A percentile compares a stretch with the other conserved stretches of the same genome.
phyloP scores from a whole-genome alignment of 1,140 invertebrate species.

The Chrysoperla carnea region DNA sequence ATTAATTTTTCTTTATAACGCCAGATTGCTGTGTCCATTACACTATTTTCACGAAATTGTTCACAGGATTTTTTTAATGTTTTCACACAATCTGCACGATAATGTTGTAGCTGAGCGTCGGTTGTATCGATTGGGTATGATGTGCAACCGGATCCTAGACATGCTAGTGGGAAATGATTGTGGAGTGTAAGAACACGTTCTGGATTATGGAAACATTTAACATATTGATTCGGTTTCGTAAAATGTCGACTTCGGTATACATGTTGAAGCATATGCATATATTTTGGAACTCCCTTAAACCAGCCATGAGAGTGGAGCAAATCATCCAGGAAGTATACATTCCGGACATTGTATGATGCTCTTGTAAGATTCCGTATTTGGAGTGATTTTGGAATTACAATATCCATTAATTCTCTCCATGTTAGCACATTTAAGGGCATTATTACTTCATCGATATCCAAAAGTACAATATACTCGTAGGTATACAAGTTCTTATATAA shows the following conservation, averaged over 20 bases:
- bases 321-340: conserved; percentile 90
- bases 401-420: conserved; percentile 66
- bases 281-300: conserved; percentile 68
- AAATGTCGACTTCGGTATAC: conserved; percentile 80
- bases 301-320: conserved; percentile 62
- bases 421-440: conserved; percentile 63
- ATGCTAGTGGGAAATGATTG: conserved; percentile 85
- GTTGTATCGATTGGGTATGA: conserved; percentile 68
- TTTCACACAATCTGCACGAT: conserved; percentile 79
- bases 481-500: conserved; percentile 83
- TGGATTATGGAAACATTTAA: conserved; percentile 89
- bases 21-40: conserved; percentile 78
- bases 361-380: conserved; percentile 52
- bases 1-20: conserved; percentile 63
- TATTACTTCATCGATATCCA: conserved; percentile 91
- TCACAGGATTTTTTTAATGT: conserved; percentile 73
- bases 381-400: conserved; percentile 48
- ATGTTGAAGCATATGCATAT: conserved; percentile 89
- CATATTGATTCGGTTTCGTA: conserved; percentile 83
- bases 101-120: conserved; percentile 83
- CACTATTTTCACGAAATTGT: conserved; percentile 63
- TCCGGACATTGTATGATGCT: conserved; percentile 74
- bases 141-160: conserved; percentile 67
- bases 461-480: conserved; percentile 75
- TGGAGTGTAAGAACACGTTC: conserved; percentile 75